Conservation (phyloP, 2,888 invertebrate genomes). For the Troides helena region DNA sequence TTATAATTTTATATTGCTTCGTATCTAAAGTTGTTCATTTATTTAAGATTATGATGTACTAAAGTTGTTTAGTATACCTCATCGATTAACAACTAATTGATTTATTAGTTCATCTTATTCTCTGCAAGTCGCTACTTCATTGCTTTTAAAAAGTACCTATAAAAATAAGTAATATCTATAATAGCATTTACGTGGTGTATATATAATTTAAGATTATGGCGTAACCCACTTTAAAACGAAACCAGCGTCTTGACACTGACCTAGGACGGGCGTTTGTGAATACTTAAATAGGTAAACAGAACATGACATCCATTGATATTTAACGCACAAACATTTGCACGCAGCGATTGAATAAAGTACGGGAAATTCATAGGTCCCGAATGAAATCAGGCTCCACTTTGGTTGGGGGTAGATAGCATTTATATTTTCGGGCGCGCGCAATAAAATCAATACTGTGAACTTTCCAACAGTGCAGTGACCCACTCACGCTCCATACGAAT, state of each 20-base stretch:
- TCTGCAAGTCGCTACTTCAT: too few species aligned
- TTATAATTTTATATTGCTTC: neutral
- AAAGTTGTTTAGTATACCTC: too few species aligned
- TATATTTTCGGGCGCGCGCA: conserved; percentile 78
- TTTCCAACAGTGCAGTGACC: conserved; percentile 76
- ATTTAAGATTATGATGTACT: neutral
- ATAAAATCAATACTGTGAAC: conserved; percentile 80
- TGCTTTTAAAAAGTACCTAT: too few species aligned
- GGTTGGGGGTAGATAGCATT: conserved; percentile 57
- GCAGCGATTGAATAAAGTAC: neutral
- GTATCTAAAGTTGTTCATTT: neutral
- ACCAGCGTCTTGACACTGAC: conserved; percentile 1
- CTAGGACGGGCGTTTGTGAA: neutral
- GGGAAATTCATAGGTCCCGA: conserved; percentile 31
- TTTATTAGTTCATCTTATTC: too few species aligned
- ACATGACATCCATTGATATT: neutral
- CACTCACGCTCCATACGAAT: conserved; percentile 62
- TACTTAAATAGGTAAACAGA: conserved; percentile 2
- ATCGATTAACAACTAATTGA: too few species aligned
- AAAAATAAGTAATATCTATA: too few species aligned
- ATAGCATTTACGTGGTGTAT: neutral
- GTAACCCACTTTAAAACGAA: neutral
- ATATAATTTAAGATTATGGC: neutral
- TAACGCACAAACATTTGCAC: neutral
- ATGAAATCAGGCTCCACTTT: conserved; percentile 54